Percentiles rank a stretch among this genome's conserved stretches.
These are phyloP conservation scores for Myotis planiceps DNA, from an alignment of 2,797 vertebrate species.

Conservation along the genomic window DNA sequence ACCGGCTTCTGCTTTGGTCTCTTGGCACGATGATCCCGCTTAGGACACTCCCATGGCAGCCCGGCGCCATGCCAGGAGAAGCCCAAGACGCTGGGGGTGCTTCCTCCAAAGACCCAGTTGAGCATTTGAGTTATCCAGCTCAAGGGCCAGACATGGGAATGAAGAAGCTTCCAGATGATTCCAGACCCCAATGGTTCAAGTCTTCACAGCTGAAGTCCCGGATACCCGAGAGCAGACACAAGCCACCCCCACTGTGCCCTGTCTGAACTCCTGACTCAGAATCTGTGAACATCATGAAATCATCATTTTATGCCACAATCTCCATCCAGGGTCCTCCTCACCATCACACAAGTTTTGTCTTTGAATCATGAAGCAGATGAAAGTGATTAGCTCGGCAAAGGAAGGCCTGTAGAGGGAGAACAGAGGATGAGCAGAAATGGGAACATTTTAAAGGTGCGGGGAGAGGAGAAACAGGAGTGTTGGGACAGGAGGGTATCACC, in stretches of 20 bases:
- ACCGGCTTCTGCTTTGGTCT: neutral
- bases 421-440: accelerated
- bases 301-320: neutral
- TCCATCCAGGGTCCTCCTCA: too few relatives aligned
- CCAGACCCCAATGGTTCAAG: neutral
- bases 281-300: neutral
- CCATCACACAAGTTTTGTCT: accelerated
- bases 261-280: neutral
- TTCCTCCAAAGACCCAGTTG: neutral
- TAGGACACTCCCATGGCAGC: neutral
- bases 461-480: neutral
- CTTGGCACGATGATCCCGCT: neutral
- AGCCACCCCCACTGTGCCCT: neutral
- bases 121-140: neutral
- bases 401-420: neutral
- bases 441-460: too few relatives aligned
- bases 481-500: neutral
- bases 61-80: neutral
- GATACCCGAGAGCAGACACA: neutral
- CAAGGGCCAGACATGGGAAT: neutral
- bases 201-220: neutral
- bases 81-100: neutral
- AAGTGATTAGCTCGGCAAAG: neutral
- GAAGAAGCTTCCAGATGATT: neutral
- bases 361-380: neutral